Evolutionary conservation across 2,888 invertebrate genomes (phyloP).

Genomic region (Lithodes maja): DNA sequence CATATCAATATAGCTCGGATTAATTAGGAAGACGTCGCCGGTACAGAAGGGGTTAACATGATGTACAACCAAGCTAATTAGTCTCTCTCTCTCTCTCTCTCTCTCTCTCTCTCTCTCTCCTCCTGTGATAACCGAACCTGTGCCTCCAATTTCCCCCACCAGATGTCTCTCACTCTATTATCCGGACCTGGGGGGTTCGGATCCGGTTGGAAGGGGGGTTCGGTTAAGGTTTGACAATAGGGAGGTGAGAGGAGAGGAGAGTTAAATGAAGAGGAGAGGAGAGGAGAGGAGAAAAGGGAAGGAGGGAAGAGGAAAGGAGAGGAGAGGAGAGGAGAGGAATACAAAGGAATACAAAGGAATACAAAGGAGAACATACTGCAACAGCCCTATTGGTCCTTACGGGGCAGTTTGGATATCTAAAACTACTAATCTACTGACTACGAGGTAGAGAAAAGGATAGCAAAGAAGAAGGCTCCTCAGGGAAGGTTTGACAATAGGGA

Average conservation of each 20-base stretch:
- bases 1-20: too few species aligned
- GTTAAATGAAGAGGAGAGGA: background rate
- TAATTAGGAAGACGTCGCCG: too few species aligned
- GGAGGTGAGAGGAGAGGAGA: background rate
- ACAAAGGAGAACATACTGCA: too few species aligned
- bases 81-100: background rate
- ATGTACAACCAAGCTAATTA: background rate
- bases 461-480: too few species aligned
- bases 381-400: too few species aligned
- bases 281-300: background rate
- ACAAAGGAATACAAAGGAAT: too few species aligned
- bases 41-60: too few species aligned
- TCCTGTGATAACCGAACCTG: background rate
- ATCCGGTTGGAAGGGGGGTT: background rate
- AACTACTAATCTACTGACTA: too few species aligned
- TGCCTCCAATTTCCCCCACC: background rate
- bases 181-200: background rate
- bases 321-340: background rate
- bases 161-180: background rate
- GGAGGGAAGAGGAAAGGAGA: background rate
- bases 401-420: too few species aligned
- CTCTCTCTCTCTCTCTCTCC: background rate
- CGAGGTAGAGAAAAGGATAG: too few species aligned
- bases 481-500: too few species aligned
- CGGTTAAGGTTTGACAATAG: background rate